Percentiles rank a stretch among this genome's conserved stretches.
Evolutionary conservation across 2,113 vertebrate genomes (phyloP).

Genomic region (Prochilodus magdalenae): DNA sequence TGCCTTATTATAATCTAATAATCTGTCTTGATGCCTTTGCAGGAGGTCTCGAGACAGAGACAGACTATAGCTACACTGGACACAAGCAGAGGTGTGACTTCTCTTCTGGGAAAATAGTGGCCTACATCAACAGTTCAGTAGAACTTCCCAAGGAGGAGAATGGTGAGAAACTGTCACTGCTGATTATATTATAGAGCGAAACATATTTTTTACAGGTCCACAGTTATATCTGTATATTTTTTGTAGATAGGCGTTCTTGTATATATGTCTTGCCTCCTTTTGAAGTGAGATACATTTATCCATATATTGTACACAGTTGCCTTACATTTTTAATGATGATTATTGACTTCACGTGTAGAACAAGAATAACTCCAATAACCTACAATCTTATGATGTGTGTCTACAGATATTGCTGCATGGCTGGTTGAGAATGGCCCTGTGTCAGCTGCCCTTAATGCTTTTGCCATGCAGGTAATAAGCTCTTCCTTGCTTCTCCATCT

Average conservation of each 20-base stretch:
- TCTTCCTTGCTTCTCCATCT: neutral
- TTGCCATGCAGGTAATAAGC: constrained; percentile 87
- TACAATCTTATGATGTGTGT: constrained; percentile 3
- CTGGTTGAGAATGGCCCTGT: constrained; percentile 86
- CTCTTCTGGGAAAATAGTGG: constrained; percentile 78
- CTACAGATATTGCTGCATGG: constrained; percentile 86
- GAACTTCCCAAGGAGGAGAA: constrained; percentile 83
- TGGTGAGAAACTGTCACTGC: constrained; percentile 64
- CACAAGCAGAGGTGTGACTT: constrained; percentile 82
- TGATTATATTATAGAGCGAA: too few relatives aligned
- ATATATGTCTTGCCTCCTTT: too few relatives aligned
- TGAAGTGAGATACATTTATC: too few relatives aligned
- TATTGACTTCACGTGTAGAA: neutral
- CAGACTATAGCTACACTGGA: constrained; percentile 85
- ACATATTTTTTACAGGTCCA: too few relatives aligned
- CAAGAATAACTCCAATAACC: neutral
- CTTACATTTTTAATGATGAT: neutral
- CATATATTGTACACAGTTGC: neutral
- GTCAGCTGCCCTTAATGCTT: constrained; percentile 90
- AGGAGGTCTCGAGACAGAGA: constrained; percentile 90
- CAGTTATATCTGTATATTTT: too few relatives aligned
- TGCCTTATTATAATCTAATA: neutral
- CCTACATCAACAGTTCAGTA: constrained; percentile 90
- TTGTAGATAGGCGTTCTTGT: too few relatives aligned
- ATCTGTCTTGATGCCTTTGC: neutral